Evolutionary conservation across 2,888 invertebrate species (phyloP).

Genomic region (Stenolophus ochropezus): DNA sequence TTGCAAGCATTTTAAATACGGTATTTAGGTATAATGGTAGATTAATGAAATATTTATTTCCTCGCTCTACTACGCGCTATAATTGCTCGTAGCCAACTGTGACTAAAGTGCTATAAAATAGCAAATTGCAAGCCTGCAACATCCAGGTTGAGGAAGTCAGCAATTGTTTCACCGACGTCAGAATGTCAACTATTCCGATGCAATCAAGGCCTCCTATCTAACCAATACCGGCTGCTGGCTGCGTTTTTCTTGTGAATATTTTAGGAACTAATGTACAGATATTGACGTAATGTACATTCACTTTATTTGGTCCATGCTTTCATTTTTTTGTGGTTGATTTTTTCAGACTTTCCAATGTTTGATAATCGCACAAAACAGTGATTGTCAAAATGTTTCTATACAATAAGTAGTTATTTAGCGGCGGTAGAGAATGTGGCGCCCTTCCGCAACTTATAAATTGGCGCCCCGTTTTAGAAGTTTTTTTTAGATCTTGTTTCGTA

Average conservation of each 20-base stretch:
- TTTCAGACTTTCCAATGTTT: neutral
- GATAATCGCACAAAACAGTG: neutral
- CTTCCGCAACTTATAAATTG: too few relatives aligned
- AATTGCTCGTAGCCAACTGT: neutral
- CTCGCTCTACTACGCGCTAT: neutral
- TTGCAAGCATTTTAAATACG: too few relatives aligned
- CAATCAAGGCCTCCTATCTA: neutral
- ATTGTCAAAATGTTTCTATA: neutral
- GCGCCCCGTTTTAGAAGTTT: too few relatives aligned
- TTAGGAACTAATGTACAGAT: neutral
- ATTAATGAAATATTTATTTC: neutral
- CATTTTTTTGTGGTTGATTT: neutral
- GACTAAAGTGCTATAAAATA: neutral
- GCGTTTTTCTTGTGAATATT: neutral
- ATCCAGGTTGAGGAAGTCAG: neutral
- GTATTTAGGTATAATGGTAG: too few relatives aligned
- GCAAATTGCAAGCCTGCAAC: neutral
- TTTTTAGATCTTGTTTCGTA: too few relatives aligned
- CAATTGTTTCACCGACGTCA: neutral
- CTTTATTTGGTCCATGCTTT: neutral
- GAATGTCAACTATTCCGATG: neutral
- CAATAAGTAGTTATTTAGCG: too few relatives aligned
- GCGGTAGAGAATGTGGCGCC: too few relatives aligned
- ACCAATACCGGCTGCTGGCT: neutral
- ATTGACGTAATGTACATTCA: neutral